Evolutionary conservation across 2,113 vertebrate genomes (phyloP).

Genomic region (Oophaga pumilio): DNA sequence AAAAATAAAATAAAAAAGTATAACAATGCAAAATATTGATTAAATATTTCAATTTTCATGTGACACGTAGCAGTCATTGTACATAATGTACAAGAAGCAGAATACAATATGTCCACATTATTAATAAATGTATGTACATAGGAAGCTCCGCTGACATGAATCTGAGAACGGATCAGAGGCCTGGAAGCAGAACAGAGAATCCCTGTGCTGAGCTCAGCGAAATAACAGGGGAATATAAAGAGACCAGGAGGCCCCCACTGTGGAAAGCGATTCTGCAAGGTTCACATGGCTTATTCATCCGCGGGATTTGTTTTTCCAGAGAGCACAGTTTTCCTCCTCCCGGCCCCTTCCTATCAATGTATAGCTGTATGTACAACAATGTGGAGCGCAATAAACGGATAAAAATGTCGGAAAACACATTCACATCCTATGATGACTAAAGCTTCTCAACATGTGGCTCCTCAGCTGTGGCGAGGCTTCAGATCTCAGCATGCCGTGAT

Average conservation of each 20-base stretch:
- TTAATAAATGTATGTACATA: neutral
- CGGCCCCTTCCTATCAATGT: neutral
- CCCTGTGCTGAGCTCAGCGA: slow-evolving; percentile 1
- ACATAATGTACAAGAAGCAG: neutral
- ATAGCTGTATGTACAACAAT: neutral
- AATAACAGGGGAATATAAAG: neutral
- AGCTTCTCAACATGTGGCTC: neutral
- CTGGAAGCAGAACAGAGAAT: slow-evolving; percentile 6
- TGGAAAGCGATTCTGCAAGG: neutral
- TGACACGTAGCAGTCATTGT: neutral
- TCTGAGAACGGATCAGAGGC: too few relatives aligned
- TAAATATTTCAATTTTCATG: neutral
- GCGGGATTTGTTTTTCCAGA: neutral
- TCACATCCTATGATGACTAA: neutral
- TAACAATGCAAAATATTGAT: too few relatives aligned
- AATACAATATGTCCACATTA: neutral
- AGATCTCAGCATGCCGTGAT: neutral
- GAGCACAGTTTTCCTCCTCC: neutral
- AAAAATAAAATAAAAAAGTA: too few relatives aligned
- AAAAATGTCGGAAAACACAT: neutral
- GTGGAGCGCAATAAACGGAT: neutral
- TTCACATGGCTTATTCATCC: neutral
- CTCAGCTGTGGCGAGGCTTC: neutral
- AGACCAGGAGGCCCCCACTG: neutral
- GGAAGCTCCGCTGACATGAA: neutral